Conservation (phyloP, 2,888 invertebrate genomes). For the Glyphotaelius pellucidus region DNA sequence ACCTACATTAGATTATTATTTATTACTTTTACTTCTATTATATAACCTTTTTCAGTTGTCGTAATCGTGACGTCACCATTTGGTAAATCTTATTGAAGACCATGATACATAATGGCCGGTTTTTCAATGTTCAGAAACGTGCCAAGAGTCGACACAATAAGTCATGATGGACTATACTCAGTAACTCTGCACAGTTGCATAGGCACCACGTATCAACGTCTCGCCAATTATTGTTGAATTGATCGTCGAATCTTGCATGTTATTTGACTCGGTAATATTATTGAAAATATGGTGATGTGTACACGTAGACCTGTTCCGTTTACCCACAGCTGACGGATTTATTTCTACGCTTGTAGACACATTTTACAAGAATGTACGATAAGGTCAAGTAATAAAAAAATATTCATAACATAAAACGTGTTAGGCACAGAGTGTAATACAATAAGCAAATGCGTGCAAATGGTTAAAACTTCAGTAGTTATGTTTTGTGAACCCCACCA, state of each 20-base stretch:
- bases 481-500: too few relatives aligned
- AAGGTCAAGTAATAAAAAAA: too few relatives aligned
- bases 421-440: too few relatives aligned
- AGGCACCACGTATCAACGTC: neutral
- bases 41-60: neutral
- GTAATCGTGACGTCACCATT: neutral
- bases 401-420: too few relatives aligned
- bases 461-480: too few relatives aligned
- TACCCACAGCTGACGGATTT: too few relatives aligned
- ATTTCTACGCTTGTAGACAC: too few relatives aligned
- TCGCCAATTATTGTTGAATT: neutral
- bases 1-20: neutral
- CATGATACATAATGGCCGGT: conserved; percentile 4
- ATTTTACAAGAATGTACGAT: too few relatives aligned
- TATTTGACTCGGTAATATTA: too few relatives aligned
- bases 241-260: neutral
- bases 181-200: neutral
- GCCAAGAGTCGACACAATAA: neutral
- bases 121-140: neutral
- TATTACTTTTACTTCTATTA: neutral
- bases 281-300: too few relatives aligned
- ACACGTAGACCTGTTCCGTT: too few relatives aligned
- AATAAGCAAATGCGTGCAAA: too few relatives aligned
- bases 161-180: neutral
- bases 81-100: neutral